These are phyloP conservation scores for Meloidogyne chitwoodi DNA, from an alignment of 1,140 invertebrate genomes.

Conservation along the genomic window DNA sequence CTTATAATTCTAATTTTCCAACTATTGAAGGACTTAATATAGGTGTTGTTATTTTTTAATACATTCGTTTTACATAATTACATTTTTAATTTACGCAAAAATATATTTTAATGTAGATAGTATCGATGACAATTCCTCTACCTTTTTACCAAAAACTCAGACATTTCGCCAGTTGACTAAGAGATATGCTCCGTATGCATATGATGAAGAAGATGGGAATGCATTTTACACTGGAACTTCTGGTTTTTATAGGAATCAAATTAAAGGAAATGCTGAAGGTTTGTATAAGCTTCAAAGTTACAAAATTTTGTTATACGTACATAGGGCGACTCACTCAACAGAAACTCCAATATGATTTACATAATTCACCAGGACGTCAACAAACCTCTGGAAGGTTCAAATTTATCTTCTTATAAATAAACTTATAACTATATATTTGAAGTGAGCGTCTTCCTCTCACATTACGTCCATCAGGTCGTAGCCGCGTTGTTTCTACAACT, in stretches of 20 bases:
- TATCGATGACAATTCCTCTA: background rate
- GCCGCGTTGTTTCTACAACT: background rate
- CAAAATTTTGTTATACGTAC: background rate
- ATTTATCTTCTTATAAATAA: background rate
- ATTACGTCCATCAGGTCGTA: background rate
- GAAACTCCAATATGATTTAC: background rate
- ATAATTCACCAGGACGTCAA: background rate
- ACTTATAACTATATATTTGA: background rate
- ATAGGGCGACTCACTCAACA: background rate
- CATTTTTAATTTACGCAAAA: background rate
- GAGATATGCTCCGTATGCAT: background rate
- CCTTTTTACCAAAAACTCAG: background rate
- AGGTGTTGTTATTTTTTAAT: background rate
- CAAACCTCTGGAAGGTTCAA: background rate
- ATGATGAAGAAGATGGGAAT: background rate
- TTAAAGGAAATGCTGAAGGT: background rate
- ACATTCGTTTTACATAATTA: background rate
- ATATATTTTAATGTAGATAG: background rate
- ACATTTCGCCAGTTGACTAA: background rate
- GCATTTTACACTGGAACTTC: background rate
- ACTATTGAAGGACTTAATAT: background rate
- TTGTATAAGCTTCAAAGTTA: background rate
- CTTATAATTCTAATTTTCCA: background rate
- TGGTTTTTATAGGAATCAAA: background rate
- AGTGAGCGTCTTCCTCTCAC: background rate